A percentile compares a stretch with the other conserved stretches of the same genome.
Evolutionary conservation across 2,888 invertebrate genomes (phyloP).

Genomic region (Pseudococcus longispinus): DNA sequence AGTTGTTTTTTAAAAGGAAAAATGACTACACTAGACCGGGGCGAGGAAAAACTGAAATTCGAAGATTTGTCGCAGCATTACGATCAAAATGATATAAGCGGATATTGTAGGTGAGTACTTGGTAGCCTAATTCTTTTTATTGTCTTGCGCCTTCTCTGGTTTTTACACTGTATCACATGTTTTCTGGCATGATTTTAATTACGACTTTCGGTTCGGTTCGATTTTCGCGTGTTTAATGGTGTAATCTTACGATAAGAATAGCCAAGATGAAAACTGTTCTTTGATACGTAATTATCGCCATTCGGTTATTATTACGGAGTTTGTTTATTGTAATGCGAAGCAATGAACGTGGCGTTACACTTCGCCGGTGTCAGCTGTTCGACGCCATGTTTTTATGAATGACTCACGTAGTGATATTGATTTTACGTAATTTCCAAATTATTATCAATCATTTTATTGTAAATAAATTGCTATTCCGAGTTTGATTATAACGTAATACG

Average conservation of each 20-base stretch:
- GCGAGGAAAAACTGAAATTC: constrained; percentile 60
- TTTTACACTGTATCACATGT: constrained; percentile 40
- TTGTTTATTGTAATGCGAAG: constrained; percentile 46
- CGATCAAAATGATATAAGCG: constrained; percentile 60
- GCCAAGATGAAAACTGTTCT: background rate
- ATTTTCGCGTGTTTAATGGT: background rate
- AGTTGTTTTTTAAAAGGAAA: constrained; percentile 54
- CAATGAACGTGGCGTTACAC: constrained; percentile 56
- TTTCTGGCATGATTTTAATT: constrained; percentile 28
- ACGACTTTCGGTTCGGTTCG: background rate
- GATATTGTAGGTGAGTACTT: constrained; percentile 60
- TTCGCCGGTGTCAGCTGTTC: constrained; percentile 57
- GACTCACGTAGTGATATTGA: constrained; percentile 56
- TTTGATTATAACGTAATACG: background rate
- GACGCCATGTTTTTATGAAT: constrained; percentile 57
- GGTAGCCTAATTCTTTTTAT: constrained; percentile 41
- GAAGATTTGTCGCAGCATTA: constrained; percentile 61
- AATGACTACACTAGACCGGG: constrained; percentile 60
- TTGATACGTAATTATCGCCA: constrained; percentile 5
- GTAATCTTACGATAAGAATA: background rate
- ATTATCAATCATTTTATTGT: constrained; percentile 38
- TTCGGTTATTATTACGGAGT: constrained; percentile 35
- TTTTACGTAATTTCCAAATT: constrained; percentile 51
- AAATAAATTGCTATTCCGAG: background rate
- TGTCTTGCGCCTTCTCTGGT: constrained; percentile 31